phyloP scores from a whole-genome alignment of 2,797 vertebrate species.

The Galagoides demidoff region DNA sequence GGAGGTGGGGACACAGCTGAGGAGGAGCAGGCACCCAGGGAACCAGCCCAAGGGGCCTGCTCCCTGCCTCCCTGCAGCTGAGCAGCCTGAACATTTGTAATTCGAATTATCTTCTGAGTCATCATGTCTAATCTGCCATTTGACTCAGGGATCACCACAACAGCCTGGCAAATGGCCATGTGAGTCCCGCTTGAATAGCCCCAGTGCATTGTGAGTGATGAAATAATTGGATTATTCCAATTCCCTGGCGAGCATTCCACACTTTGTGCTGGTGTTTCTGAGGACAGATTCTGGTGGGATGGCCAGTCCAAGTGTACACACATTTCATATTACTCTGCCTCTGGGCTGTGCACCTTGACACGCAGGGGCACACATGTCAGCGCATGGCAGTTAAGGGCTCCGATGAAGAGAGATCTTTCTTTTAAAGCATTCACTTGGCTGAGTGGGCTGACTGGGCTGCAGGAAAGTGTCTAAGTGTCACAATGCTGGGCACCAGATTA shows the following conservation, averaged over 20 bases:
- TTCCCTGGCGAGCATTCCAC: background rate
- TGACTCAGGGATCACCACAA: background rate
- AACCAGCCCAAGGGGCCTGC: background rate
- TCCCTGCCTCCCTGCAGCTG: background rate
- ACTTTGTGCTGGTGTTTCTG: background rate
- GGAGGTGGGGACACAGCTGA: background rate
- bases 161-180: too few relatives aligned
- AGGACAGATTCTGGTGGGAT: background rate
- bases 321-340: background rate
- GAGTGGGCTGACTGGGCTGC: background rate
- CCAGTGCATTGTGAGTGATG: background rate
- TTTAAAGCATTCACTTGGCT: background rate
- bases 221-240: background rate
- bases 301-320: too few relatives aligned
- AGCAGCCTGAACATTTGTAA: background rate
- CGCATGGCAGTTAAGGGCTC: background rate
- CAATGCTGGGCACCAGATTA: too few relatives aligned
- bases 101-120: background rate
- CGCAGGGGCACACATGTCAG: background rate
- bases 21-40: background rate
- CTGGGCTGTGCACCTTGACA: too few relatives aligned
- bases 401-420: background rate
- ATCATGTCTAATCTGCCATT: accelerated
- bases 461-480: background rate
- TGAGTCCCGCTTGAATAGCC: background rate